Conservation (phyloP, 2,113 vertebrate genomes). For the Rhynchomys soricoides region DNA sequence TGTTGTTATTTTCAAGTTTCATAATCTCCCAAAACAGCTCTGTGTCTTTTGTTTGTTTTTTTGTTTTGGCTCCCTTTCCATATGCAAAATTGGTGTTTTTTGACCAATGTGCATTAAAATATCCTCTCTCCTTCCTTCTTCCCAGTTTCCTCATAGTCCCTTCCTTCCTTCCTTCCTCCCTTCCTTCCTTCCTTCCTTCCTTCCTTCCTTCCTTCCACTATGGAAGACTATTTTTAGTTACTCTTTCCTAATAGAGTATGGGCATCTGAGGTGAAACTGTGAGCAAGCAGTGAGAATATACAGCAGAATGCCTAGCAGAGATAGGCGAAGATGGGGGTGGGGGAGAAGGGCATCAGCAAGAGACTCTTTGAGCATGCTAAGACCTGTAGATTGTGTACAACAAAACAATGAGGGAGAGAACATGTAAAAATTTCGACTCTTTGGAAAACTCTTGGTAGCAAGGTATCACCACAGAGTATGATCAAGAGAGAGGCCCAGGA, state of each 20-base stretch:
- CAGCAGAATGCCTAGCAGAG: background rate
- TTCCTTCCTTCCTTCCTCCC: no score
- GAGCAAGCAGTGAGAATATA: background rate
- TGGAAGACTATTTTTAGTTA: background rate
- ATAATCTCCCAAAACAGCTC: background rate
- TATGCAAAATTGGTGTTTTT: no score
- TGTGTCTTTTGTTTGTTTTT: background rate
- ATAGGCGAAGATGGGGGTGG: background rate
- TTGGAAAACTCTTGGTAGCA: background rate
- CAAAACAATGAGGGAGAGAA: background rate
- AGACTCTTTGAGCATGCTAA: background rate
- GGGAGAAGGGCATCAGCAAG: background rate
- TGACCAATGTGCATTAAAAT: background rate
- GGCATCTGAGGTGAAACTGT: background rate
- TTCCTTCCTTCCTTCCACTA: background rate
- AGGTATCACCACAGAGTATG: background rate
- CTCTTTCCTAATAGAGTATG: background rate
- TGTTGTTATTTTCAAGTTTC: background rate
- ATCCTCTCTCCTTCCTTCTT: no score
- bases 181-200: no score
- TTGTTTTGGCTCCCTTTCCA: background rate
- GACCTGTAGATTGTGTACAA: background rate
- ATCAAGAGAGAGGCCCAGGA: background rate
- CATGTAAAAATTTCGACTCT: background rate
- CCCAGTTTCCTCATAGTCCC: background rate